Evolutionary conservation across 2,113 vertebrate genomes (phyloP).

Genomic region (Castor canadensis): DNA sequence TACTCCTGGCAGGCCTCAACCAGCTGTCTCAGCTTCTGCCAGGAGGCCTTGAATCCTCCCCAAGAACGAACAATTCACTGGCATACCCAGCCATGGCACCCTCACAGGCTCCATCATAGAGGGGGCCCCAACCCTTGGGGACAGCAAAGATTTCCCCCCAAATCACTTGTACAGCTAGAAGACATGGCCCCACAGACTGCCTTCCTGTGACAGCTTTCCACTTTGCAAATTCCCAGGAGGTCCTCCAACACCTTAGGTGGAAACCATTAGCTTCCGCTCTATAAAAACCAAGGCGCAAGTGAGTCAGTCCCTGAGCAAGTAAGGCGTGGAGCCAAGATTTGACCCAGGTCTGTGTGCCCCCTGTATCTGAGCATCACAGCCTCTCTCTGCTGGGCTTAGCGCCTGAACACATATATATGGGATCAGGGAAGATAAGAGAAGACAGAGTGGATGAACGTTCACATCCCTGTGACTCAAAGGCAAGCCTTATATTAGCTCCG

Average conservation of each 20-base stretch:
- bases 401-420: background rate
- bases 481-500: background rate
- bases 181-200: background rate
- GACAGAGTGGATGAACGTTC: background rate
- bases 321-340: background rate
- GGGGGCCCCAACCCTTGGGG: background rate
- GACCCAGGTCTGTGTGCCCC: background rate
- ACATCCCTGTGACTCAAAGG: background rate
- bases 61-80: no score
- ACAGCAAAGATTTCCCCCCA: background rate
- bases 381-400: background rate
- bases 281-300: background rate
- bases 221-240: background rate
- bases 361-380: background rate
- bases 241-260: background rate
- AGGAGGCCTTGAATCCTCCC: no score
- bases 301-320: background rate
- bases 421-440: background rate
- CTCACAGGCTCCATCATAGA: background rate
- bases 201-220: background rate
- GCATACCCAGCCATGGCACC: background rate
- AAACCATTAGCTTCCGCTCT: background rate
- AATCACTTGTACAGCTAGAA: background rate
- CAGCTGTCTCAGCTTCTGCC: background rate
- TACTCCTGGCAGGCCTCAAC: slow-evolving; percentile 7